Evolutionary conservation across 2,113 vertebrate species (phyloP).

Genomic region (Agapornis roseicollis): DNA sequence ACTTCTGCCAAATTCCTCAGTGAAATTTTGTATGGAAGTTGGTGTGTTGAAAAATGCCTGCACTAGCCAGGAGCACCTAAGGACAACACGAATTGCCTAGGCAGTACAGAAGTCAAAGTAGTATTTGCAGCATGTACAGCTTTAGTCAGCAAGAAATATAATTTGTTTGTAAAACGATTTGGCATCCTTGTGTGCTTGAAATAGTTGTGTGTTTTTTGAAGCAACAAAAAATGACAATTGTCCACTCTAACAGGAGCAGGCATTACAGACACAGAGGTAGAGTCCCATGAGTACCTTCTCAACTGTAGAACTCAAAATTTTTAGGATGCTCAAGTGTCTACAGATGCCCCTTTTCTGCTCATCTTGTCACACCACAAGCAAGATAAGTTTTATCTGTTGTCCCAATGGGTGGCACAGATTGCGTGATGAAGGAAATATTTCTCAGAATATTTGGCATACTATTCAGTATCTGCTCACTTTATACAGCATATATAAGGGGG

Average conservation of each 20-base stretch:
- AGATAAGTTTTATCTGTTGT: not conserved
- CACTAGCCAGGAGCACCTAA: not conserved
- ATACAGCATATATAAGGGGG: not conserved
- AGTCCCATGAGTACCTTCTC: not conserved
- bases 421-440: not conserved
- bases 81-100: not conserved
- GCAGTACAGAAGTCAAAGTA: not conserved
- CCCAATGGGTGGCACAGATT: not conserved
- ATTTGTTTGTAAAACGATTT: not conserved
- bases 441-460: not conserved
- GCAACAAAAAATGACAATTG: not conserved
- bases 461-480: not conserved
- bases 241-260: not conserved
- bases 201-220: not conserved
- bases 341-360: not conserved
- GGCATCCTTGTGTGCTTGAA: not conserved
- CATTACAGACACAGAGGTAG: not conserved
- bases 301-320: accelerated
- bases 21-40: not conserved
- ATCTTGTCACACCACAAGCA: not conserved
- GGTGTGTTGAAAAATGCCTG: not conserved
- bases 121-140: not conserved
- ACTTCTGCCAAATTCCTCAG: not conserved
- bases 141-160: not conserved
- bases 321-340: not conserved